A percentile compares a stretch with the other conserved stretches of the same genome.
phyloP scores from a whole-genome alignment of 1,140 invertebrate species.

The Portunus trituberculatus region DNA sequence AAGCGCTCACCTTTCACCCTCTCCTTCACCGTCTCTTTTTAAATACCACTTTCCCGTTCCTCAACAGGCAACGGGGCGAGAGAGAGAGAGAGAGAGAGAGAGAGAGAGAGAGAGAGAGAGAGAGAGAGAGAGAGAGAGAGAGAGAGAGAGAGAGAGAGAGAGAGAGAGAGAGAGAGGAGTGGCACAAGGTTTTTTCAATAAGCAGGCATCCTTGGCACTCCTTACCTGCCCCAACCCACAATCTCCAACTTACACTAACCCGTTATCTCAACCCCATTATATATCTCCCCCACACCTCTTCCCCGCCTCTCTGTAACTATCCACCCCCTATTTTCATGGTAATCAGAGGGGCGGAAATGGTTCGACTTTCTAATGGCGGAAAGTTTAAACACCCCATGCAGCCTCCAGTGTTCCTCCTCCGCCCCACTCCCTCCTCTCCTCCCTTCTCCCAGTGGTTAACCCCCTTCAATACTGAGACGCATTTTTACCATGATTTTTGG shows the following conservation, averaged over 20 bases:
- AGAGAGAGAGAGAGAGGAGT: not conserved
- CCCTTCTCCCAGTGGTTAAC: no score
- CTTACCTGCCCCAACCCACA: slow-evolving; percentile 3
- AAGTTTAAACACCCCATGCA: no score
- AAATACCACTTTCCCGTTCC: not conserved
- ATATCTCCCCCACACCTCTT: not conserved
- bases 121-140: slow-evolving; percentile 35
- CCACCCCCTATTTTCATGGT: slow-evolving; percentile 7
- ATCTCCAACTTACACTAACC: not conserved
- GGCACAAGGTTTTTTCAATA: not conserved
- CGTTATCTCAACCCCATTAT: not conserved
- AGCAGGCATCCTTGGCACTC: slow-evolving; percentile 3
- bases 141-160: not conserved
- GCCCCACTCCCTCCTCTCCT: no score
- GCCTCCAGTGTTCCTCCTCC: no score
- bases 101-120: slow-evolving; percentile 51
- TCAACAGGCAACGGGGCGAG: not conserved
- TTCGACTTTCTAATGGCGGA: not conserved
- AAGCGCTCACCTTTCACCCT: not conserved
- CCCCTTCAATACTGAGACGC: no score
- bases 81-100: slow-evolving; percentile 36
- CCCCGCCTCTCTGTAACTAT: not conserved
- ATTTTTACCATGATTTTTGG: no score
- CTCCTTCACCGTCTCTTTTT: not conserved
- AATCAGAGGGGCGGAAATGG: not conserved